A percentile compares a stretch with the other conserved stretches of the same genome.
Evolutionary conservation across 2,888 invertebrate genomes (phyloP).

Genomic region (Eustalomyia histrio): DNA sequence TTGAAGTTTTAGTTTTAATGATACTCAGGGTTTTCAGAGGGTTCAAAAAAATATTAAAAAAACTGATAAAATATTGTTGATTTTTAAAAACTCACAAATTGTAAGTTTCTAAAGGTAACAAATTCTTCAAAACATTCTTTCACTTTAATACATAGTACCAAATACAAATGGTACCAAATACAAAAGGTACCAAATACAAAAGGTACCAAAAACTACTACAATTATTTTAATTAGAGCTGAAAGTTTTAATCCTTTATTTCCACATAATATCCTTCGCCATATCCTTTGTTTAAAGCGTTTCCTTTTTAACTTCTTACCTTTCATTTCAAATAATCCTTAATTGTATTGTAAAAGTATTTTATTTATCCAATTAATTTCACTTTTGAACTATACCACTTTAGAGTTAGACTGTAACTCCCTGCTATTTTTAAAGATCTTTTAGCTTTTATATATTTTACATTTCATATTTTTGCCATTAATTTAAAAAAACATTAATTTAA

Average conservation of each 20-base stretch:
- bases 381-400: slow-evolving; percentile 29
- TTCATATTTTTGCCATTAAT: slow-evolving; percentile 20
- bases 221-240: too few species aligned
- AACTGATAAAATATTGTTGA: too few species aligned
- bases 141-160: too few species aligned
- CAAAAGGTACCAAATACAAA: too few species aligned
- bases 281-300: not conserved
- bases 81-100: too few species aligned
- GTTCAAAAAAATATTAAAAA: too few species aligned
- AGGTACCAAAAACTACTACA: too few species aligned
- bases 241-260: not conserved
- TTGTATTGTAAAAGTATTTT: slow-evolving; percentile 4
- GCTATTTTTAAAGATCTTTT: slow-evolving; percentile 11
- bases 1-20: too few species aligned
- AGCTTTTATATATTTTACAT: slow-evolving; percentile 54
- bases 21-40: too few species aligned
- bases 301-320: slow-evolving; percentile 40
- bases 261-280: not conserved
- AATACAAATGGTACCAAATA: too few species aligned
- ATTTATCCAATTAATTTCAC: slow-evolving; percentile 11
- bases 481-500: slow-evolving; percentile 18
- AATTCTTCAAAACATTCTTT: too few species aligned
- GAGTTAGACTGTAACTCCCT: slow-evolving; percentile 49
- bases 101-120: too few species aligned
- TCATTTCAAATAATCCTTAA: slow-evolving; percentile 50